phyloP scores from a whole-genome alignment of 2,797 vertebrate species.

The Tapera naevia region DNA sequence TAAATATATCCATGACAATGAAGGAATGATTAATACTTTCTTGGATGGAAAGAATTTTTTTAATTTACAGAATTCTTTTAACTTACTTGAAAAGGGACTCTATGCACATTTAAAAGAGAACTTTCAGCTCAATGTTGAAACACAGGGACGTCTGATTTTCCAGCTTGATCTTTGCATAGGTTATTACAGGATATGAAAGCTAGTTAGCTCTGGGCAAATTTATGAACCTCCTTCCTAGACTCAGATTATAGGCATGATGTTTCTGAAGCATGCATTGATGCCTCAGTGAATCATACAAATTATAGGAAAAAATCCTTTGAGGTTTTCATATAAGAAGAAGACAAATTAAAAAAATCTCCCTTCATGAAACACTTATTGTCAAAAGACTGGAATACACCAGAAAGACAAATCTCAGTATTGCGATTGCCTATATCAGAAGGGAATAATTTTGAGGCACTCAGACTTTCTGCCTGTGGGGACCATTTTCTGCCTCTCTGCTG shows the following conservation, averaged over 20 bases:
- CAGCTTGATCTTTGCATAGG: background rate
- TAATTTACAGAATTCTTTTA: too few relatives aligned
- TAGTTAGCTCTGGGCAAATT: background rate
- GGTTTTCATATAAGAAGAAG: background rate
- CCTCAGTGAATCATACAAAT: background rate
- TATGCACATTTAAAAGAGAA: background rate
- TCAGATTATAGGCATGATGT: background rate
- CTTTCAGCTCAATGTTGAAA: background rate
- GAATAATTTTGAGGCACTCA: background rate
- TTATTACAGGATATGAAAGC: background rate
- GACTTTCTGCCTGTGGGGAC: background rate
- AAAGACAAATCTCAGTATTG: background rate
- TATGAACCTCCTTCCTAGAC: background rate
- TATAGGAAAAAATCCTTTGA: background rate
- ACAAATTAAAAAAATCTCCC: background rate
- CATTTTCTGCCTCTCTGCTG: background rate
- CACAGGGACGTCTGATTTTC: background rate
- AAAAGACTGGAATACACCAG: background rate
- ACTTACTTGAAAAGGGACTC: background rate
- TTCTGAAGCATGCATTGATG: background rate
- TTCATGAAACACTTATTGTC: background rate
- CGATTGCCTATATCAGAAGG: background rate
- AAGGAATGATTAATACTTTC: background rate
- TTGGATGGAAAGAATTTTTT: background rate
- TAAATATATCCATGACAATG: conserved; percentile 14